Evolutionary conservation across 2,113 vertebrate genomes (phyloP).

Genomic region (Marmota flaviventris): DNA sequence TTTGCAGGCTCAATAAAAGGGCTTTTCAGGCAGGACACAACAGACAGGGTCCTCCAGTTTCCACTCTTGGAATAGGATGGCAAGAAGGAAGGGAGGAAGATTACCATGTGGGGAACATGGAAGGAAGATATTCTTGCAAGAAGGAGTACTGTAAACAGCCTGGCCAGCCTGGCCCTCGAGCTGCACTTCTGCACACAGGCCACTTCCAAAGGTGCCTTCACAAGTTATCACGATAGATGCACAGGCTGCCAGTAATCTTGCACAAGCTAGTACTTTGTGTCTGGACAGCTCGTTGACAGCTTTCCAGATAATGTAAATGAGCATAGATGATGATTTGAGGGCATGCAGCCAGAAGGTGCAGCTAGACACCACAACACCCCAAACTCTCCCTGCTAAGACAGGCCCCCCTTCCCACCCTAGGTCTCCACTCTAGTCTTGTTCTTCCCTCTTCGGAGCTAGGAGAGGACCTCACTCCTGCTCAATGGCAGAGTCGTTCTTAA

Average conservation of each 20-base stretch:
- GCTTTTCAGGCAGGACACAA: neutral
- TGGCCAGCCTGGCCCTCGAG: too few relatives aligned
- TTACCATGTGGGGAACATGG: neutral
- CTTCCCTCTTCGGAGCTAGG: neutral
- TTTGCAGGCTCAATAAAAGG: neutral
- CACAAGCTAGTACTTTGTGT: neutral
- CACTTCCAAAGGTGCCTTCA: neutral
- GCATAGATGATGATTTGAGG: neutral
- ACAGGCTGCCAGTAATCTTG: neutral
- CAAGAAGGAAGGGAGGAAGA: too few relatives aligned
- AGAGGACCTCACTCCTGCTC: neutral
- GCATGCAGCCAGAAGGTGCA: neutral
- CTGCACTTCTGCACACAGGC: neutral
- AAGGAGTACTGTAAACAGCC: neutral
- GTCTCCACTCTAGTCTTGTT: neutral
- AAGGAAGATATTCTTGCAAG: neutral
- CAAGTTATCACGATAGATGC: neutral
- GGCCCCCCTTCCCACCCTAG: neutral
- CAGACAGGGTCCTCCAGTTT: neutral
- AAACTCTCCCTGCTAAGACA: neutral
- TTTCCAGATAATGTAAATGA: neutral
- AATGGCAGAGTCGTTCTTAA: neutral
- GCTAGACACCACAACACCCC: neutral
- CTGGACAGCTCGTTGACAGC: neutral
- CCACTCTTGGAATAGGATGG: neutral